phyloP scores from a whole-genome alignment of 2,797 vertebrate genomes.

The Lutjanus argentimaculatus region DNA sequence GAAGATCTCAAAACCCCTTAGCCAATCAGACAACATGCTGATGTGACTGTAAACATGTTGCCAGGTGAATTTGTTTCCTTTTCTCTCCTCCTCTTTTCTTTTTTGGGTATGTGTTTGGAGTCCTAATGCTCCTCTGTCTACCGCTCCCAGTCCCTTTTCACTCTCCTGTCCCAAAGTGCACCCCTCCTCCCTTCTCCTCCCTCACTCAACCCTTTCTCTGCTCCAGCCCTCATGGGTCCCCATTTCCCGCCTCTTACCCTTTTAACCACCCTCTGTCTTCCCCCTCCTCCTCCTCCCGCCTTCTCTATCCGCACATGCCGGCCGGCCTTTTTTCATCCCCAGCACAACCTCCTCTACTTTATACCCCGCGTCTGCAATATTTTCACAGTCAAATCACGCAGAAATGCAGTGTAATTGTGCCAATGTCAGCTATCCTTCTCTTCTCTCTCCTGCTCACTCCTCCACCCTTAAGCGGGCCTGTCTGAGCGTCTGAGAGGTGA shows the following conservation, averaged over 20 bases:
- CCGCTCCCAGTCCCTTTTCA: conserved; percentile 55
- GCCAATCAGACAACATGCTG: conserved; percentile 53
- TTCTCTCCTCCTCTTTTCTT: conserved; percentile 33
- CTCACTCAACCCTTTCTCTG: conserved; percentile 66
- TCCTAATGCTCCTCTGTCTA: conserved; percentile 51
- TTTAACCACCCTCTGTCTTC: conserved; percentile 66
- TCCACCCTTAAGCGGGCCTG: conserved; percentile 52
- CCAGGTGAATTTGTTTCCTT: conserved; percentile 67
- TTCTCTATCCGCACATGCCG: conserved; percentile 39
- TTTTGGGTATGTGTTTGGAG: conserved; percentile 41
- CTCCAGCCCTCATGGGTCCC: conserved; percentile 64
- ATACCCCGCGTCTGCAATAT: conserved; percentile 47
- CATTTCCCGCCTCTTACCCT: conserved; percentile 73
- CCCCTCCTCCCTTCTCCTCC: conserved; percentile 34
- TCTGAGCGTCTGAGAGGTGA: conserved; percentile 38
- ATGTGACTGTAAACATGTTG: conserved; percentile 60
- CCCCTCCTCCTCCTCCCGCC: conserved; percentile 25
- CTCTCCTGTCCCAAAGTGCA: conserved; percentile 57
- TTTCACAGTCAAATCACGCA: conserved; percentile 82
- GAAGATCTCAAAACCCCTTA: conserved; percentile 40
- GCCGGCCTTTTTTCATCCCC: conserved; percentile 28
- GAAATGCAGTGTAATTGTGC: conserved; percentile 81
- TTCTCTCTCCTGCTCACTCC: conserved; percentile 39
- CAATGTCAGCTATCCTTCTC: conserved; percentile 72
- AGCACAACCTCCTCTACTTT: conserved; percentile 44